Percentiles rank a stretch among this genome's conserved stretches.
These are phyloP conservation scores for Heliconius himera DNA, from an alignment of 1,140 invertebrate species.

Conservation along the genomic window DNA sequence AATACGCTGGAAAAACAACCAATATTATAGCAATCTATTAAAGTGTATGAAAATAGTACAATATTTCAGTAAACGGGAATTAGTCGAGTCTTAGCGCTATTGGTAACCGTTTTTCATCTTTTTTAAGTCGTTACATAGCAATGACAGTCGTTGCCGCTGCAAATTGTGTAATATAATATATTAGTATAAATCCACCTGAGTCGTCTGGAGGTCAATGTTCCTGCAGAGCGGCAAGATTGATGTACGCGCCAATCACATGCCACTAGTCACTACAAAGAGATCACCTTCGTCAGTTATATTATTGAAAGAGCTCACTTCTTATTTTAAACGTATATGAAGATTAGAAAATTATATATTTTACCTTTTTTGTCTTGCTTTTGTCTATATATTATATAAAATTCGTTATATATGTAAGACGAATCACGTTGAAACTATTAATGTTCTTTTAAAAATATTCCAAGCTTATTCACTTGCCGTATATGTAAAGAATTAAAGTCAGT, in stretches of 20 bases:
- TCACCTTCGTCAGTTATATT: constrained; percentile 18
- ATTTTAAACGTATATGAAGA: neutral
- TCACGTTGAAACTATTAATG: neutral
- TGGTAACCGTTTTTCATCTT: constrained; percentile 35
- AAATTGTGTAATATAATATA: constrained; percentile 42
- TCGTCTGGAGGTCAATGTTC: constrained; percentile 63
- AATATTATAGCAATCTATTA: constrained; percentile 6
- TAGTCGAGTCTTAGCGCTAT: constrained; percentile 33
- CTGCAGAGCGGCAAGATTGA: constrained; percentile 44
- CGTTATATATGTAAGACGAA: too few relatives aligned
- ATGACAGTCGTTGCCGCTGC: constrained; percentile 52
- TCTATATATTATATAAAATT: neutral
- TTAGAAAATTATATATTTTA: neutral
- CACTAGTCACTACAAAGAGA: constrained; percentile 31
- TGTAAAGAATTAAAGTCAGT: constrained; percentile 23
- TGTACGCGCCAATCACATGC: constrained; percentile 61
- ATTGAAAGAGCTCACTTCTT: constrained; percentile 10
- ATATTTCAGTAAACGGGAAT: constrained; percentile 56
- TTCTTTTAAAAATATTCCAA: constrained; percentile 3
- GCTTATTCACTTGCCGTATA: constrained; percentile 22
- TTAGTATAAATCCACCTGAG: constrained; percentile 57
- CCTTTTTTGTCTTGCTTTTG: neutral
- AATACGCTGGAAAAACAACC: constrained; percentile 33
- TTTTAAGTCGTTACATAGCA: constrained; percentile 54
- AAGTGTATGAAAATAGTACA: constrained; percentile 39